These are phyloP conservation scores for Lophochroa leadbeateri DNA, from an alignment of 2,113 vertebrate genomes.

Conservation along the genomic window DNA sequence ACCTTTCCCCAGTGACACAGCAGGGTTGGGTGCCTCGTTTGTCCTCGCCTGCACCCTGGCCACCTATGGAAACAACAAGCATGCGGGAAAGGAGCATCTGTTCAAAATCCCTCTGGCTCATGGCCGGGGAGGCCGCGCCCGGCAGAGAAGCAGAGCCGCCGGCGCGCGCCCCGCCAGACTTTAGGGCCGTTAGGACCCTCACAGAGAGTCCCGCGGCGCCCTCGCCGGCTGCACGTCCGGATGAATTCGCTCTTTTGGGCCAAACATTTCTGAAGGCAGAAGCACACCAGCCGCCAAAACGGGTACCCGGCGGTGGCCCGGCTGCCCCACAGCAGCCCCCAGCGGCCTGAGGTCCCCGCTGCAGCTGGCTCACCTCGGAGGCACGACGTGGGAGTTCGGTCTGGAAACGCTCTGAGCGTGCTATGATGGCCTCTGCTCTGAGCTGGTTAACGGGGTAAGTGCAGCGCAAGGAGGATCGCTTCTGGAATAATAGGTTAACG, in stretches of 20 bases:
- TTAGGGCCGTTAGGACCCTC: not conserved
- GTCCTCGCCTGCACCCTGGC: not conserved
- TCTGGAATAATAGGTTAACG: not conserved
- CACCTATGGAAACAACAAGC: not conserved
- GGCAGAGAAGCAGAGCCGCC: too few species aligned
- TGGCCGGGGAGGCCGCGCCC: not conserved
- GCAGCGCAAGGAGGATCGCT: not conserved
- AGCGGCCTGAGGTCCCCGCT: not conserved
- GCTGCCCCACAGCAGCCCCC: not conserved
- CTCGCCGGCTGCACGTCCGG: not conserved
- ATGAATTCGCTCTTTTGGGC: not conserved
- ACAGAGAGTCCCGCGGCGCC: not conserved
- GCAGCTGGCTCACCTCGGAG: not conserved
- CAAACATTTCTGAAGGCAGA: not conserved
- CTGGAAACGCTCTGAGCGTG: fast-evolving
- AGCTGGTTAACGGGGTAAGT: not conserved
- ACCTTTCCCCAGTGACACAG: too few species aligned
- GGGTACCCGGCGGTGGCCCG: too few species aligned
- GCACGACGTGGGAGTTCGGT: fast-evolving
- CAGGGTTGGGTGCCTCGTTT: not conserved
- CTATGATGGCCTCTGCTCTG: fast-evolving
- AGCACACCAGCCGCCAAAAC: not conserved
- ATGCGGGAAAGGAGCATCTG: not conserved
- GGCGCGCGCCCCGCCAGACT: not conserved
- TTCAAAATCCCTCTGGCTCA: too few species aligned